Base-by-base conservation (phyloP, 2,888 invertebrate species). In the Fragum whitleyi region DNA sequence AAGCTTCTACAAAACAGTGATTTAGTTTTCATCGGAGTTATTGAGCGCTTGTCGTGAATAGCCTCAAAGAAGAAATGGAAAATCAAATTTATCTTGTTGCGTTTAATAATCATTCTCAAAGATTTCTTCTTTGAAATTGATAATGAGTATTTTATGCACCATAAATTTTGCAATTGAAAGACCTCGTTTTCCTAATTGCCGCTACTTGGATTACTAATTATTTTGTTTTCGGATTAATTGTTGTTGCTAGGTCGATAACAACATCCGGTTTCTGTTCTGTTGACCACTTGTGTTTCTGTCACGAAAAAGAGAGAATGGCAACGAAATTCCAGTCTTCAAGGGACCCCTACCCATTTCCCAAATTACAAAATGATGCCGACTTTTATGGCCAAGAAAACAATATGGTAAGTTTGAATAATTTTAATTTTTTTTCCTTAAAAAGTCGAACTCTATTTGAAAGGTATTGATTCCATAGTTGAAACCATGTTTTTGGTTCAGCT, bases 291-390 rank as follows among this genome's bases (percentile, higher is more conserved):
- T 9, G 0, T 19, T 19, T 39, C 74, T 59, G 36, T 26, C 36
- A 55, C 71, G 70, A 59, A 65, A 36, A 28, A 67, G 73, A 57
- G 61, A 74, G 65, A 42, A 76, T 78, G 70, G 19, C 69, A 32
- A 42, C 77, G 62, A 79, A 87, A 67, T 69, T 87, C 69, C 80
- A 84, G 69, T 92, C 91, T 26, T 79, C 86, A 42, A 83, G 93
- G 79, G 87, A 93, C 80, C 93, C 93, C 7, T 91, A 92, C 83
- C 91, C 92, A 19, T 92, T 92, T 74, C 92, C 92, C 32, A 88
- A 74, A 77, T 69, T 87, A 23, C 90, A 93, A 74, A 92, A 90
- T 75, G 93, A 93, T 81, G 87, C 86, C 68, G 83, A 93, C 62
- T 92, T 93, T 74, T 85, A 83, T 70, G 93, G 93, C 67, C 61